phyloP scores from a whole-genome alignment of 2,113 vertebrate species.

The Prionailurus bengalensis region DNA sequence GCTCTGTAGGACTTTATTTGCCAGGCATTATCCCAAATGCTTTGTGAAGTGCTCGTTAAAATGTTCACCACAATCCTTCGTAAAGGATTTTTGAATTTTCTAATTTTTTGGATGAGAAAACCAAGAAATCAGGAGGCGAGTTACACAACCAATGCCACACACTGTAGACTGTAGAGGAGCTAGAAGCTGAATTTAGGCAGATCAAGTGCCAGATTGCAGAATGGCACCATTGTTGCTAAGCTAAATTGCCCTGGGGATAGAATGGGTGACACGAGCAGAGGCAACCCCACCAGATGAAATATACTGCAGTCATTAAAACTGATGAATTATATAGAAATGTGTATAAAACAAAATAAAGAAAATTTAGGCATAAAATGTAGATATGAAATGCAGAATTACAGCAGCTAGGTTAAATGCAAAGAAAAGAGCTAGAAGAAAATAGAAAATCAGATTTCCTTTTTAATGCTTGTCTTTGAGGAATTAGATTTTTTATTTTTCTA shows the following conservation, averaged over 20 bases:
- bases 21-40: not conserved
- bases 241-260: too few relatives aligned
- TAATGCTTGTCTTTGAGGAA: not conserved
- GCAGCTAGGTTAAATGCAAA: not conserved
- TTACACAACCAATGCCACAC: not conserved
- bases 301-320: not conserved
- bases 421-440: not conserved
- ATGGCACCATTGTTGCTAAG: fast-evolving
- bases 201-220: not conserved
- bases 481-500: not conserved
- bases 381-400: not conserved
- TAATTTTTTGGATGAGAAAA: not conserved
- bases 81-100: not conserved
- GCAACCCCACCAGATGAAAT: not conserved
- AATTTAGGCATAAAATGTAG: not conserved
- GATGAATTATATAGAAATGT: not conserved
- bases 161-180: not conserved
- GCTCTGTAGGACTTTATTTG: not conserved
- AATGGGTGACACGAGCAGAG: not conserved
- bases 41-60: not conserved
- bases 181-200: not conserved
- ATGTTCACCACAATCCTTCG: not conserved
- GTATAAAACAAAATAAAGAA: not conserved
- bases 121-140: not conserved
- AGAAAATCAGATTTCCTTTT: not conserved